Evolutionary conservation across 2,888 invertebrate genomes (phyloP), one percentile per base, ranked within the genome.

Genomic region (Keiferia lycopersicella): DNA sequence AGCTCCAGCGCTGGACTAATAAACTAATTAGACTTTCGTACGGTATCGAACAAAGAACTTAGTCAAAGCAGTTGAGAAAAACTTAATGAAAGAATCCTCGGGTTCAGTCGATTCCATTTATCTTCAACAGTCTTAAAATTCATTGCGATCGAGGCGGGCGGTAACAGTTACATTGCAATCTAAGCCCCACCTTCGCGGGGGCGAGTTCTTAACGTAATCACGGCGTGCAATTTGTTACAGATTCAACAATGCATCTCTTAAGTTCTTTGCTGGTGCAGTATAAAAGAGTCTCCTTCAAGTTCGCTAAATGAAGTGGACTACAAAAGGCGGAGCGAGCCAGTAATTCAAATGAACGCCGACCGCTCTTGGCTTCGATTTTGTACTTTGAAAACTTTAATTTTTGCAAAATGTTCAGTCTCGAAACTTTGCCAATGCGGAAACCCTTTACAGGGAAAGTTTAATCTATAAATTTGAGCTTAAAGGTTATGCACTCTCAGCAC

Each of bases 181-280:
- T 78, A 79, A 83, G 75, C 76, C 73, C 74, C 74, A 78, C 80
- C 82, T 79, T 76, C 73, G 72, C 72, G 75, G 72, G 74, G 77
- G 71, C 66, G 69, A 83, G 80, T 82, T 83, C 79, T 80, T 84
- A 85, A 84, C 84, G 83, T 84, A 88, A 90, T 91, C 87, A 88
- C 80, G 82, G 79, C 79, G 79, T 84, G 86, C 88, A 90, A 91
- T 90, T 91, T 90, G 89, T 90, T 88, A 88, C 87, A 79, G 83
- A 86, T 89, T 88, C 84, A 90, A 91, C 91, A 91, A 91, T 91
- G 91, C 88, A 88, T 84, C 88, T 85, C 82, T 88, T 84, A 88
- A 88, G 83, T 88, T 85, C 86, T 83, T 83, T 80, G 82, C 81
- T 73, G 72, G 79, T 67, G 72, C 75, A 79, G 89, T 90, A 88